Conservation (phyloP, 1,140 invertebrate species). For the Achroia grisella region DNA sequence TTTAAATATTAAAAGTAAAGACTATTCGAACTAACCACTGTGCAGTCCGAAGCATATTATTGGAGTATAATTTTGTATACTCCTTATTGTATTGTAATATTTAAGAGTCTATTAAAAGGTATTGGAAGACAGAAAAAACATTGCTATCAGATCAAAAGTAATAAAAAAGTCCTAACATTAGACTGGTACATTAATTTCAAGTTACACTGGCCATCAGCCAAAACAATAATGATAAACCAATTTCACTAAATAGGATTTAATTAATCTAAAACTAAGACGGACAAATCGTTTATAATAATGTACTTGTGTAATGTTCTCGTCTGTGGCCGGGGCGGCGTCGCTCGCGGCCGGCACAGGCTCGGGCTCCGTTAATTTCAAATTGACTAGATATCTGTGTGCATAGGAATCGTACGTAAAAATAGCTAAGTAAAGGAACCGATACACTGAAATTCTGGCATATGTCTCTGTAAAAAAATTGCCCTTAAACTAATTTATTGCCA, state of each 20-base stretch:
- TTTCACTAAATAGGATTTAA: constrained; percentile 48
- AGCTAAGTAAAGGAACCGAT: constrained; percentile 72
- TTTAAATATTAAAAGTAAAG: constrained; percentile 46
- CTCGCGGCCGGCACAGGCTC: constrained; percentile 27
- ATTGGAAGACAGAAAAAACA: constrained; percentile 70
- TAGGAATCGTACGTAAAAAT: constrained; percentile 70
- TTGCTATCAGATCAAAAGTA: constrained; percentile 66
- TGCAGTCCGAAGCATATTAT: constrained; percentile 11
- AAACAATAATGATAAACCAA: constrained; percentile 55
- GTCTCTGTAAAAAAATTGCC: constrained; percentile 48
- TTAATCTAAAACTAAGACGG: constrained; percentile 54
- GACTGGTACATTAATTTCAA: constrained; percentile 45
- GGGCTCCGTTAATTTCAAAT: constrained; percentile 67
- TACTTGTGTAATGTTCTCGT: constrained; percentile 43
- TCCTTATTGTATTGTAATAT: constrained; percentile 22
- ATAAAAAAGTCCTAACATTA: constrained; percentile 34
- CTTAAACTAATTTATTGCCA: constrained; percentile 61
- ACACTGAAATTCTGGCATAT: constrained; percentile 64
- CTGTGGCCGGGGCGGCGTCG: neutral
- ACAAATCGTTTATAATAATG: constrained; percentile 57
- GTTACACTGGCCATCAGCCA: constrained; percentile 57
- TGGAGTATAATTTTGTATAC: constrained; percentile 16
- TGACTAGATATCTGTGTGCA: constrained; percentile 72
- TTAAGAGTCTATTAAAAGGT: constrained; percentile 38
- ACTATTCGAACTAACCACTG: constrained; percentile 29